Conservation (phyloP, 2,113 vertebrate genomes). For the Petrocephalus zakoni region DNA sequence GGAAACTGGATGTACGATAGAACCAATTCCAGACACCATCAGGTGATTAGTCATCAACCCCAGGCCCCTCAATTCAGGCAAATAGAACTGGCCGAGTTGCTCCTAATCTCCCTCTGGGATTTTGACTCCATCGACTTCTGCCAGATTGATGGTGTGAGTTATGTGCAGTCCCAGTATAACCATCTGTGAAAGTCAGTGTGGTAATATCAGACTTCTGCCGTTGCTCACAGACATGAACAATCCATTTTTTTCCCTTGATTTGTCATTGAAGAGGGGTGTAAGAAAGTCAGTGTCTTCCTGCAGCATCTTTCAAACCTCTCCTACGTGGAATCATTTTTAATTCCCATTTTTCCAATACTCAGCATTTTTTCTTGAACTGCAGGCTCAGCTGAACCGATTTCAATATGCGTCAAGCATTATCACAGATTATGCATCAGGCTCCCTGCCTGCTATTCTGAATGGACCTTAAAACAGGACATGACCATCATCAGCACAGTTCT, state of each 20-base stretch:
- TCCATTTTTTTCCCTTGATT: neutral
- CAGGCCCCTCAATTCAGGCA: neutral
- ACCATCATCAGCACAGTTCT: neutral
- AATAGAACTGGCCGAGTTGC: neutral
- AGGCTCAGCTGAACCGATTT: neutral
- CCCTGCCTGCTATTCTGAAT: neutral
- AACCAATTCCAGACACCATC: slow-evolving; percentile 2
- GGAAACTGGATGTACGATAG: neutral
- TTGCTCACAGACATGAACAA: neutral
- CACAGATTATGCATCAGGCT: neutral
- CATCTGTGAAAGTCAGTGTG: slow-evolving; percentile 10
- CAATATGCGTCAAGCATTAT: neutral
- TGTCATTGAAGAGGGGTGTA: neutral
- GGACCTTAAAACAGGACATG: neutral
- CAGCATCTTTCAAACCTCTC: neutral
- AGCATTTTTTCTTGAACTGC: neutral
- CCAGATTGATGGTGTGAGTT: neutral
- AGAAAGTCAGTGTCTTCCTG: neutral
- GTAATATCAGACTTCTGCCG: neutral
- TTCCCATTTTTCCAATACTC: neutral
- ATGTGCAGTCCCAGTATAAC: slow-evolving; percentile 2
- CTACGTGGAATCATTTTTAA: neutral
- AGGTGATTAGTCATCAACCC: neutral
- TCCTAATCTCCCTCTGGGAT: slow-evolving; percentile 3
- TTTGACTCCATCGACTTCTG: neutral